These are phyloP conservation scores for Urosaurus nigricauda DNA, from an alignment of 2,797 vertebrate species.

Conservation along the genomic window DNA sequence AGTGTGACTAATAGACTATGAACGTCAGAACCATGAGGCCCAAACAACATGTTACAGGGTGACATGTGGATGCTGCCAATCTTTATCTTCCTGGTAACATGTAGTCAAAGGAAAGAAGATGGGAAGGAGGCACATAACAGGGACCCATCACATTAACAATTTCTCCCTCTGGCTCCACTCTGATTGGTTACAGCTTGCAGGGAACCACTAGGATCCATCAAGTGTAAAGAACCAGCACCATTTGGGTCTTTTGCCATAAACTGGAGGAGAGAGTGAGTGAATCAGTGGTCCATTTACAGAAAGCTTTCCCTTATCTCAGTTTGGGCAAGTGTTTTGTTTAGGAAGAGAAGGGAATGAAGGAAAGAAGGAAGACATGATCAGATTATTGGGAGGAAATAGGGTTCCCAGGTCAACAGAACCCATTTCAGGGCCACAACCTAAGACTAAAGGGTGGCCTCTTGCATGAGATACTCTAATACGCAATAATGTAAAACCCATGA, in stretches of 20 bases:
- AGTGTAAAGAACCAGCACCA: not conserved
- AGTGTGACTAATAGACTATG: slow-evolving; percentile 10
- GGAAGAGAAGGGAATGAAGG: not conserved
- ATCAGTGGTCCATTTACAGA: not conserved
- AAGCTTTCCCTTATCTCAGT: not conserved
- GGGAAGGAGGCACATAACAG: not conserved
- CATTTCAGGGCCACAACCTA: too few relatives aligned
- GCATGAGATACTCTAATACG: too few relatives aligned
- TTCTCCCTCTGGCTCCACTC: not conserved
- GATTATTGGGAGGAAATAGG: not conserved
- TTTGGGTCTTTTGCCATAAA: not conserved
- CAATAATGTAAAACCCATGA: too few relatives aligned
- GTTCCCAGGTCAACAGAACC: not conserved
- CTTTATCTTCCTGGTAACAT: not conserved
- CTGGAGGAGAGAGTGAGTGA: not conserved
- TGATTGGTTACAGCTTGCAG: not conserved
- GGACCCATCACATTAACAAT: not conserved
- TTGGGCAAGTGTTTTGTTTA: not conserved
- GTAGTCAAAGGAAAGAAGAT: not conserved
- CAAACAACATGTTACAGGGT: slow-evolving; percentile 17
- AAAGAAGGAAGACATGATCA: not conserved
- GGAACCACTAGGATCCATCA: not conserved
- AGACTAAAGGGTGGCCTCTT: too few relatives aligned
- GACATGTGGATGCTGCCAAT: not conserved
- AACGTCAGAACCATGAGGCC: slow-evolving; percentile 18